These are phyloP conservation scores for Cacatua alba DNA, from an alignment of 2,113 vertebrate species.

Conservation along the genomic window DNA sequence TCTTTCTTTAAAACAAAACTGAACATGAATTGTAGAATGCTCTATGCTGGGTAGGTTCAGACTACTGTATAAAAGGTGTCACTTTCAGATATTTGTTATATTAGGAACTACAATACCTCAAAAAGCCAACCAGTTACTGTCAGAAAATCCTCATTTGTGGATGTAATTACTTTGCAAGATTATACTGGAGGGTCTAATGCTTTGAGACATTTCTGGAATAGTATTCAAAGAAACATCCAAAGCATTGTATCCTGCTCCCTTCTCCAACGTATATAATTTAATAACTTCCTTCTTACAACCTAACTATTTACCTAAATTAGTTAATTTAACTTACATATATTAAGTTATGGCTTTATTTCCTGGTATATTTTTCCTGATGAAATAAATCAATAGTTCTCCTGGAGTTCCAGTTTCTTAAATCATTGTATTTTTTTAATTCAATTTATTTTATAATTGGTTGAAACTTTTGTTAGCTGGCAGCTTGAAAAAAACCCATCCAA, in stretches of 20 bases:
- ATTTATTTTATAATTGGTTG: constrained; percentile 33
- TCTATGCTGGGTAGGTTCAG: not conserved
- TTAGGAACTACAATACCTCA: not conserved
- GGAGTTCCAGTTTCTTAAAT: not conserved
- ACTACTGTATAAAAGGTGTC: not conserved
- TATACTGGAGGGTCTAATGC: not conserved
- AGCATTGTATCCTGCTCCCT: not conserved
- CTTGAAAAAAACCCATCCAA: not conserved
- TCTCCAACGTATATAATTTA: not conserved
- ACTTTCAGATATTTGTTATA: not conserved
- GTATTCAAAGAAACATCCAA: not conserved
- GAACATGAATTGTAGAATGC: not conserved
- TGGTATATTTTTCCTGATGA: constrained; percentile 10
- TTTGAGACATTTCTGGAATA: not conserved
- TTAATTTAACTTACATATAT: constrained; percentile 26
- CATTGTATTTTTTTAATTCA: constrained; percentile 34
- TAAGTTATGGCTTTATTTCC: constrained; percentile 55
- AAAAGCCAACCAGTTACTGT: not conserved
- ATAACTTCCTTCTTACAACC: constrained; percentile 13
- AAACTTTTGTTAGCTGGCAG: constrained; percentile 23
- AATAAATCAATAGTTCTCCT: not conserved
- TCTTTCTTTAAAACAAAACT: not conserved
- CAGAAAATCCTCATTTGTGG: not conserved
- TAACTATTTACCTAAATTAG: constrained; percentile 45
- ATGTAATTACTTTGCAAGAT: constrained; percentile 4